Evolutionary conservation across 2,888 invertebrate species (phyloP).

Genomic region (Drosophila paranaensis): DNA sequence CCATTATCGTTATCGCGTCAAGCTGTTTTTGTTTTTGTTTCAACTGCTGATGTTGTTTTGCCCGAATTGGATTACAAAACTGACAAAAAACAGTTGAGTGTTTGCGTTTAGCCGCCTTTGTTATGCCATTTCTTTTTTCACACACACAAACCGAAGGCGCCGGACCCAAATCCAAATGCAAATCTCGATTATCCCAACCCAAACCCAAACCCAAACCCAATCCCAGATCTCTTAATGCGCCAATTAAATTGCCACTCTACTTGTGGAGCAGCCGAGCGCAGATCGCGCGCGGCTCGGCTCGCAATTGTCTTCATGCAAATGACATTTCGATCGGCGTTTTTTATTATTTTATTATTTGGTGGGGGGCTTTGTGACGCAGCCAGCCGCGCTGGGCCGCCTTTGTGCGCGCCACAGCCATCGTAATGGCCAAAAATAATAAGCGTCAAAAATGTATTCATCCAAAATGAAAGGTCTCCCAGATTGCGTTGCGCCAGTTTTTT

Average conservation of each 20-base stretch:
- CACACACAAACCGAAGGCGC: slow-evolving; percentile 27
- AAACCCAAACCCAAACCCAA: slow-evolving; percentile 10
- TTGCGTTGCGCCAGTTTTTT: slow-evolving; percentile 65
- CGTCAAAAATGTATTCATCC: slow-evolving; percentile 66
- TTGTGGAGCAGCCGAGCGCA: slow-evolving; percentile 29
- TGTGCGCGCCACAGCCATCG: slow-evolving; percentile 25
- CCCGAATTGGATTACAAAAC: slow-evolving; percentile 65
- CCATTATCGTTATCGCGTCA: slow-evolving; percentile 50
- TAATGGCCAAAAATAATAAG: slow-evolving; percentile 57
- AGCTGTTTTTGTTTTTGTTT: slow-evolving; percentile 8
- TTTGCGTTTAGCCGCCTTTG: slow-evolving; percentile 57
- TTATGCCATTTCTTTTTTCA: slow-evolving; percentile 75
- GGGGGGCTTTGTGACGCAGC: slow-evolving; percentile 12
- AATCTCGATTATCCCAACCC: not conserved
- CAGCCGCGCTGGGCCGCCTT: slow-evolving; percentile 26
- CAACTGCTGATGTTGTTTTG: slow-evolving; percentile 41
- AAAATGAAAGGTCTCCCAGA: slow-evolving; percentile 71
- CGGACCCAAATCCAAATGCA: slow-evolving; percentile 26
- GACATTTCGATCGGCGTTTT: slow-evolving; percentile 55
- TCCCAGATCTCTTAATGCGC: slow-evolving; percentile 59
- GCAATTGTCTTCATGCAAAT: slow-evolving; percentile 75
- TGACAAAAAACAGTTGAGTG: slow-evolving; percentile 40
- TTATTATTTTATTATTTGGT: slow-evolving; percentile 6
- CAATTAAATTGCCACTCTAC: slow-evolving; percentile 75
- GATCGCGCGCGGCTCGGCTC: slow-evolving; percentile 24